Evolutionary conservation across 2,113 vertebrate genomes (phyloP).

Genomic region (Anolis carolinensis): DNA sequence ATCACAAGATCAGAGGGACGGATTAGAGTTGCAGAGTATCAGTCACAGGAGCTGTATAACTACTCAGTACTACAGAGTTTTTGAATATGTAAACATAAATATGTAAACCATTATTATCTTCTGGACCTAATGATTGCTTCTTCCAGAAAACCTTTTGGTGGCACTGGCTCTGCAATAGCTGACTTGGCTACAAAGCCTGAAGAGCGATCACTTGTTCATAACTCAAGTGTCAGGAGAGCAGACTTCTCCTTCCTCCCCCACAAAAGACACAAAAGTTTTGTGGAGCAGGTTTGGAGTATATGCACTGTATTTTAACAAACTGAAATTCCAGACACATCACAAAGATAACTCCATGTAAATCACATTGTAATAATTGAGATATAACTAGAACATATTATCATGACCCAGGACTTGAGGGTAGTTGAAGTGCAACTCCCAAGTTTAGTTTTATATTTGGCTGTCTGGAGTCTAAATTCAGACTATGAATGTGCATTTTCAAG

Average conservation of each 20-base stretch:
- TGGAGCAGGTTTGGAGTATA: neutral
- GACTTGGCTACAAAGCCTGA: neutral
- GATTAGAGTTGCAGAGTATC: neutral
- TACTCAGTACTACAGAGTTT: neutral
- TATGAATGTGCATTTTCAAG: neutral
- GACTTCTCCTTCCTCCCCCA: neutral
- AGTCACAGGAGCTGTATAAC: neutral
- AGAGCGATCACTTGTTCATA: neutral
- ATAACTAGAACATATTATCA: neutral
- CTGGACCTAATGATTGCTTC: neutral
- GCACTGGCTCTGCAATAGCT: neutral
- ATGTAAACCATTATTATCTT: neutral
- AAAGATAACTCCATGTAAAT: neutral
- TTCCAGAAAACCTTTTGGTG: neutral
- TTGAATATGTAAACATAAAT: neutral
- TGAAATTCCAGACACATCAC: neutral
- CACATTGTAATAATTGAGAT: neutral
- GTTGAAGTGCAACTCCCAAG: neutral
- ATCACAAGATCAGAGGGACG: neutral
- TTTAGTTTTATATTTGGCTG: neutral
- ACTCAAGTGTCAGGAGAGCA: neutral
- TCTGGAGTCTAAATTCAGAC: neutral
- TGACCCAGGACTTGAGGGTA: neutral
- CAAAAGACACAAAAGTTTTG: too few relatives aligned
- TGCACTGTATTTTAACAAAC: neutral